phyloP scores from a whole-genome alignment of 30 jellyfish, hydroid and myxozoan species.

The Hydractinia symbiolongicarpus region DNA sequence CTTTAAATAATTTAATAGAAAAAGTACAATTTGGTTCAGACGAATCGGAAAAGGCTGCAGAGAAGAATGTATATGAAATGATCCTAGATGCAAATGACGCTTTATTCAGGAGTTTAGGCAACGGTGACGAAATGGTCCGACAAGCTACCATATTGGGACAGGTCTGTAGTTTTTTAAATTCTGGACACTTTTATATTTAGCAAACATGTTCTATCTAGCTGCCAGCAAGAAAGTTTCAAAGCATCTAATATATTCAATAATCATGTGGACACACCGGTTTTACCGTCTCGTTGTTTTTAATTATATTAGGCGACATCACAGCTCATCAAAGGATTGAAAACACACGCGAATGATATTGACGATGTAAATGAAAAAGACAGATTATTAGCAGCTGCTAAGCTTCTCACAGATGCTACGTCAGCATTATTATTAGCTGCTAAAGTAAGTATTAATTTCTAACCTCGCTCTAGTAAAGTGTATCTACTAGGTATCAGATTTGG shows the following conservation, averaged over 20 bases:
- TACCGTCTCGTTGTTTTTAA: no score
- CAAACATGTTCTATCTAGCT: no score
- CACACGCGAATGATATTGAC: not conserved
- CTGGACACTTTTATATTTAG: not conserved
- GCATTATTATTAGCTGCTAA: slow-evolving; percentile 31
- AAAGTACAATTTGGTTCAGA: slow-evolving; percentile 30
- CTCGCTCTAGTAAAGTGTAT: no score
- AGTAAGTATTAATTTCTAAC: not conserved
- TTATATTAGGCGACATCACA: slow-evolving; percentile 21
- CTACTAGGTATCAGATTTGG: no score
- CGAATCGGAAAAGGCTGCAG: slow-evolving; percentile 13
- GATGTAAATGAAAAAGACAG: slow-evolving; percentile 24
- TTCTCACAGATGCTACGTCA: slow-evolving; percentile 24
- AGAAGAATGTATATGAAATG: slow-evolving; percentile 22
- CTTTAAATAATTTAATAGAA: slow-evolving; percentile 70
- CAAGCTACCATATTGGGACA: slow-evolving; percentile 43
- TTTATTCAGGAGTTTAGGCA: slow-evolving; percentile 18
- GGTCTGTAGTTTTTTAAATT: slow-evolving; percentile 7
- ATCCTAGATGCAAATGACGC: slow-evolving; percentile 35
- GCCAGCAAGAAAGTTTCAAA: no score
- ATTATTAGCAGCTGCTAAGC: slow-evolving; percentile 19
- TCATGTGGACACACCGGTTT: no score
- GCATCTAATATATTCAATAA: no score
- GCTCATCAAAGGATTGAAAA: slow-evolving; percentile 22
- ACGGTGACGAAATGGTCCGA: slow-evolving; percentile 32